A percentile compares a stretch with the other conserved stretches of the same genome.
phyloP scores from a whole-genome alignment of 2,113 vertebrate species.

The Mesoclemmys tuberculata region DNA sequence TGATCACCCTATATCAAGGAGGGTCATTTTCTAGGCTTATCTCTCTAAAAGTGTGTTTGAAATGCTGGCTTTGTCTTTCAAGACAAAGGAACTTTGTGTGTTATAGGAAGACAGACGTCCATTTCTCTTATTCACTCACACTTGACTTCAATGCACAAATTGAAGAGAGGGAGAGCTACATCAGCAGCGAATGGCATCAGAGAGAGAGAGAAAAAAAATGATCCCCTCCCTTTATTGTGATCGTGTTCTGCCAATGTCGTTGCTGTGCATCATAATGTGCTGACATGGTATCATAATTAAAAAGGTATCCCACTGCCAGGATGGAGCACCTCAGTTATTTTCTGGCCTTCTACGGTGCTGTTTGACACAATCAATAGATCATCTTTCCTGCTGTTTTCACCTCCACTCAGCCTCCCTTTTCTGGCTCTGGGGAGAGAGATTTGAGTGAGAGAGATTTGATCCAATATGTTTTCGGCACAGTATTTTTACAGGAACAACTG shows the following conservation, averaged over 20 bases:
- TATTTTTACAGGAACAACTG: not conserved
- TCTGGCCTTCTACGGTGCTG: not conserved
- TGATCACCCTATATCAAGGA: slow-evolving; percentile 29
- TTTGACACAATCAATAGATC: not conserved
- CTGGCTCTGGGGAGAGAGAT: not conserved
- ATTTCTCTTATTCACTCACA: slow-evolving; percentile 32
- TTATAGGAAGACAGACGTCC: slow-evolving; percentile 28
- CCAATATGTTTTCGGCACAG: not conserved
- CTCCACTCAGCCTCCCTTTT: not conserved
- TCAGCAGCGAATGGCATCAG: not conserved
- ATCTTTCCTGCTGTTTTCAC: not conserved
- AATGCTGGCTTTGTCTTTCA: not conserved
- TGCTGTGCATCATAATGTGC: not conserved
- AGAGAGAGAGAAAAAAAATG: not conserved
- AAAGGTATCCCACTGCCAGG: not conserved
- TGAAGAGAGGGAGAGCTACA: not conserved
- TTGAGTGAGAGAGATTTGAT: not conserved
- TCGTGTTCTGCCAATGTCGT: not conserved
- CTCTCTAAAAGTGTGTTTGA: slow-evolving; percentile 13
- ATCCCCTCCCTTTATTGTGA: not conserved
- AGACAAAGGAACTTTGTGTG: slow-evolving; percentile 6
- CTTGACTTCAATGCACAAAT: slow-evolving; percentile 17
- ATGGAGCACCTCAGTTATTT: not conserved
- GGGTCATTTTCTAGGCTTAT: not conserved
- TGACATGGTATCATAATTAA: not conserved